Base-by-base conservation (phyloP, 2,888 invertebrate species). In the Agapostemon virescens region DNA sequence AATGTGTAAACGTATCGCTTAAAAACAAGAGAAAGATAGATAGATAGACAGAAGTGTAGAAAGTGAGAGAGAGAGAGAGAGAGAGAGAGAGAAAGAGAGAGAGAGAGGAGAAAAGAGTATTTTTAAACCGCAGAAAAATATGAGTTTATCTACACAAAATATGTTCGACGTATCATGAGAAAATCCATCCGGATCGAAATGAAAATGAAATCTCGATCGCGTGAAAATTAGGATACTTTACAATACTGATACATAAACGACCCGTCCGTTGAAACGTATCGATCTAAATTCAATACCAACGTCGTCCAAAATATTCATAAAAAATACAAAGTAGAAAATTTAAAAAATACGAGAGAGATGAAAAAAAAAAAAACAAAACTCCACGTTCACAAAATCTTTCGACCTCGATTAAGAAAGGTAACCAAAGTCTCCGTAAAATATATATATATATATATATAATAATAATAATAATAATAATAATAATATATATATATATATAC, bases 191-290 rank as follows among this genome's bases (percentile, higher is more conserved):
- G 58, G 67, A 72, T 76, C 76, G 67, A 76, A 76, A n/a, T 64
- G 38, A 42, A 75, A 75, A 77, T 73, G 49, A 79, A 63, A 71
- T 79, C 74, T 71, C 68, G 64, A 71, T 67, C n/a, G 49, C 23
- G 49, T 61, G n/a, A 64, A 75, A 76, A 26, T 68, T 70, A 82
- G 69, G 36, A 78, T 81, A 80, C 45, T 72, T 79, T 77, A 79
- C 83, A 84, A 84, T 84, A 84, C 83, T 84, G 83, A 82, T 84
- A 80, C 76, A 58, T 68, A 74, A 74, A 80, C 40, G 49, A 30
- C 58, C 58, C 15, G 40, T 20, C 74, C 33, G 38, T 45, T 63
- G 63, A 67, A 81, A 52, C 63, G 30, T 40, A 67, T 52, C 58
- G 64, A 80, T 80, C 58, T 58, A 64, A 80, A 80, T 78, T 58